A percentile compares a stretch with the other conserved stretches of the same genome.
phyloP scores from a whole-genome alignment of 1,140 invertebrate species.

The Lepidurus arcticus region DNA sequence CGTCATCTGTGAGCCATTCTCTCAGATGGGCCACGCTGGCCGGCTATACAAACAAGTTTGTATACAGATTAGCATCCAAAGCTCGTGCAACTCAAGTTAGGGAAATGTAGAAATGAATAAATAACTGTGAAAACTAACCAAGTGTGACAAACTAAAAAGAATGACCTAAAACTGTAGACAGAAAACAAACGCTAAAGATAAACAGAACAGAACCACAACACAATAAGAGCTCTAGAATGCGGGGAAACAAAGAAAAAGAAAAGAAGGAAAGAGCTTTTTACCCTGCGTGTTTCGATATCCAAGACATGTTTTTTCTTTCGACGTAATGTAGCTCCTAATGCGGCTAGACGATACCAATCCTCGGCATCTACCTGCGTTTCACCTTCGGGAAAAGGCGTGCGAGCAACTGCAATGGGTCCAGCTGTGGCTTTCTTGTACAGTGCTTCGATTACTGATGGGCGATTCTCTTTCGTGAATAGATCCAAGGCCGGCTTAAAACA shows the following conservation, averaged over 20 bases:
- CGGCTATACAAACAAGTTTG: conserved; percentile 54
- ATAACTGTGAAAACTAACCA: no score
- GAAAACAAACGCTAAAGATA: no score
- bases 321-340: conserved; percentile 70
- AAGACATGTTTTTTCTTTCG: conserved; percentile 64
- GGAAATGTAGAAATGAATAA: no score
- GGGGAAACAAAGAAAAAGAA: conserved; percentile 1
- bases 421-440: conserved; percentile 64
- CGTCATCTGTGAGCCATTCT: conserved; percentile 69
- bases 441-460: conserved; percentile 59
- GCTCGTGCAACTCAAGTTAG: no score
- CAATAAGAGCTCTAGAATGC: no score
- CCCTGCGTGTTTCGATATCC: conserved; percentile 79
- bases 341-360: conserved; percentile 52
- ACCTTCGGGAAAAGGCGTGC: conserved; percentile 37
- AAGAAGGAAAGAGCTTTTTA: conserved; percentile 46
- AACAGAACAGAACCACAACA: no score
- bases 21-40: conserved; percentile 69
- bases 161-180: no score
- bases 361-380: conserved; percentile 53
- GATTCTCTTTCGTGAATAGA: conserved; percentile 61
- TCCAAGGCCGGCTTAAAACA: conserved; percentile 53
- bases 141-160: no score
- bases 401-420: conserved; percentile 24
- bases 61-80: conserved; percentile 41